Conservation (phyloP, 1,140 invertebrate species). For the Drosophila parabipectinata region DNA sequence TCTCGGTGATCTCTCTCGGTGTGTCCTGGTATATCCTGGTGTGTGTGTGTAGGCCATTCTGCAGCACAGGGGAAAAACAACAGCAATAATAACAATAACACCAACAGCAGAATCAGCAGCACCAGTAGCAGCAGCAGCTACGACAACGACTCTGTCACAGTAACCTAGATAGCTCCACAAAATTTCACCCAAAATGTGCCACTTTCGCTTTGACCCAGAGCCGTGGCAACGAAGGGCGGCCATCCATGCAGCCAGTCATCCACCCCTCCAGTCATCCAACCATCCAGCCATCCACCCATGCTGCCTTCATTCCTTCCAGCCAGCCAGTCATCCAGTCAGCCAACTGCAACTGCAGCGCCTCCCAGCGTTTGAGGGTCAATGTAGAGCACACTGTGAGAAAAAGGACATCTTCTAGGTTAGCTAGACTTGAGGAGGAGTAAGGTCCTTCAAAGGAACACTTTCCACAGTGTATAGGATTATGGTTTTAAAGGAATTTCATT, state of each 20-base stretch:
- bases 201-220: conserved; percentile 81
- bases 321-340: conserved; percentile 14
- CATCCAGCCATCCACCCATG: background rate
- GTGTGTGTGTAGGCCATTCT: conserved; percentile 71
- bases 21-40: conserved; percentile 1
- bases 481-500: too few species aligned
- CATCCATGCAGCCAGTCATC: conserved; percentile 41
- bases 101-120: conserved; percentile 13
- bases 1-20: conserved; percentile 30
- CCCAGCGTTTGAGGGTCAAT: conserved; percentile 72
- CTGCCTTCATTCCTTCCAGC: conserved; percentile 12
- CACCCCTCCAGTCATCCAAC: background rate
- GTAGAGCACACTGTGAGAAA: conserved; percentile 42
- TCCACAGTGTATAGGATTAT: too few species aligned
- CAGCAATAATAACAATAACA: conserved; percentile 44
- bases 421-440: background rate
- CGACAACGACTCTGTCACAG: conserved; percentile 70
- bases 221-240: conserved; percentile 66
- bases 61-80: conserved; percentile 49
- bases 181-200: conserved; percentile 79
- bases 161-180: conserved; percentile 80
- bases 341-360: conserved; percentile 31
- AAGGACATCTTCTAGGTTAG: too few species aligned
- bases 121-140: conserved; percentile 55
- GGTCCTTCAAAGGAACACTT: too few species aligned